Evolutionary conservation across 2,888 invertebrate genomes (phyloP), one percentile per base, ranked within the genome.

Genomic region (Troglohyphantes excavatus): DNA sequence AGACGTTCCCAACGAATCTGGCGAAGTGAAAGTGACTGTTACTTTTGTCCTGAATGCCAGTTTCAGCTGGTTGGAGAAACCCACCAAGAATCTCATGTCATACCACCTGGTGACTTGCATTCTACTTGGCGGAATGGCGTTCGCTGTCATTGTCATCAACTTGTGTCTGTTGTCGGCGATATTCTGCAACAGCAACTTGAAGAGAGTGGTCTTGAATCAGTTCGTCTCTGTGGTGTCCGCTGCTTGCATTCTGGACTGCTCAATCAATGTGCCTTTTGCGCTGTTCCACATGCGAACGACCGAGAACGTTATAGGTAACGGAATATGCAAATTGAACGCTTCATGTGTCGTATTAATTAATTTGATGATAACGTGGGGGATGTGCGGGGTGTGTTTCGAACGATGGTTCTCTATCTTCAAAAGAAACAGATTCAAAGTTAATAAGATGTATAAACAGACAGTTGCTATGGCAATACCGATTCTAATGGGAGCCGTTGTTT

Each of bases 11-110:
- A 90, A 65, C 39, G 72, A 61, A 23, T 53, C 89, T 7, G 59
- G 63, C 5, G 89, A 83, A 13, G 78, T 90, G n/a, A 83, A 82
- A 84, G 53, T 90, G 2, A 84, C 89, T 6, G 63, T 90, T 21
- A 84, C 70, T 67, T 43, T 90, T n/a, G 61, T 90, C 21, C 39
- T 90, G 2, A 90, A 90, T 72, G 78, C 89, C 2, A 89, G 83
- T 65, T 63, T 83, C n/a, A 89, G 75, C 59, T 89, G 82, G 89
- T 39, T 82, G n/a, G 89, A 89, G n/a, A 90, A 53, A 26, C 89
- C 89, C 23, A 33, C 72, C 6, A 43, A 39, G 26, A 75, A 59
- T n/a, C 13, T 70, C 23, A 13, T 86, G 3, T 26, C 61, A 3
- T 70, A 53, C 33, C 39, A 76, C n/a, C 17, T 89, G n/a, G 43